phyloP scores from a whole-genome alignment of 2,888 invertebrate genomes.

The Drosophila koepferae region DNA sequence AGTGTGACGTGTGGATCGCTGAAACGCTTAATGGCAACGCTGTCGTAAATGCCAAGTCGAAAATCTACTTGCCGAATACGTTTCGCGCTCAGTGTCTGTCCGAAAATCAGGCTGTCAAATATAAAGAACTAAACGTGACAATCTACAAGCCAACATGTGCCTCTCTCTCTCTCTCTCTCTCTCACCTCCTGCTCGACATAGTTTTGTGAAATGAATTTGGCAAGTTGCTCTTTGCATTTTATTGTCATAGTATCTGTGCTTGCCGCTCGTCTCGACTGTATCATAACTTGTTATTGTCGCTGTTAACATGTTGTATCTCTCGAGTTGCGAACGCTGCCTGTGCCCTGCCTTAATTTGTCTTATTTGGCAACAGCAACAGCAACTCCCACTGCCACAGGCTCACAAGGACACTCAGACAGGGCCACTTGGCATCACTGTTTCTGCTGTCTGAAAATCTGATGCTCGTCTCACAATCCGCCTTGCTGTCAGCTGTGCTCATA shows the following conservation, averaged over 20 bases:
- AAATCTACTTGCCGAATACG: slow-evolving; percentile 77
- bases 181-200: slow-evolving; percentile 43
- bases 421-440: slow-evolving; percentile 42
- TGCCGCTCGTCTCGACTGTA: slow-evolving; percentile 30
- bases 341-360: slow-evolving; percentile 52
- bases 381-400: neutral
- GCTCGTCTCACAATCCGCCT: slow-evolving; percentile 26
- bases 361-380: slow-evolving; percentile 22
- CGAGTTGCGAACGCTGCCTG: slow-evolving; percentile 21
- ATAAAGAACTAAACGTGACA: slow-evolving; percentile 58
- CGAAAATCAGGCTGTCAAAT: slow-evolving; percentile 40
- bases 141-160: slow-evolving; percentile 54
- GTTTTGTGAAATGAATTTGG: slow-evolving; percentile 71
- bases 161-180: slow-evolving; percentile 24
- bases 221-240: slow-evolving; percentile 69
- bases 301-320: slow-evolving; percentile 70
- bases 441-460: slow-evolving; percentile 22
- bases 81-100: slow-evolving; percentile 52
- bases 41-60: slow-evolving; percentile 70
- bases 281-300: slow-evolving; percentile 78
- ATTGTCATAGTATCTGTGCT: slow-evolving; percentile 64
- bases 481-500: slow-evolving; percentile 44
- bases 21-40: slow-evolving; percentile 54
- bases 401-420: slow-evolving; percentile 19
- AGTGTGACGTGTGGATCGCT: slow-evolving; percentile 42